Evolutionary conservation across 2,113 vertebrate genomes (phyloP).

Genomic region (Clarias batrachus): DNA sequence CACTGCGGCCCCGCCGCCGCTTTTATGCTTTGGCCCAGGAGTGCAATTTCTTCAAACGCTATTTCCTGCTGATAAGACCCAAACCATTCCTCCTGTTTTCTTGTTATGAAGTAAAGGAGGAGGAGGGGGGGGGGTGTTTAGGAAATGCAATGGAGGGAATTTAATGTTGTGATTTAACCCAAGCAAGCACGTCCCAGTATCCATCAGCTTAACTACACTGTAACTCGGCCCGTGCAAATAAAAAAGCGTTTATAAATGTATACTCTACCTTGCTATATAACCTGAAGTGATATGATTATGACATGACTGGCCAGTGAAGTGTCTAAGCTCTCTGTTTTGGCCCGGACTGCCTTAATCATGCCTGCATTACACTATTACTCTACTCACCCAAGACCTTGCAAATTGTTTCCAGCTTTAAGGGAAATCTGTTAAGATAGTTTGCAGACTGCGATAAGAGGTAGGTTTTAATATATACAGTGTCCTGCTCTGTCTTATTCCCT

Average conservation of each 20-base stretch:
- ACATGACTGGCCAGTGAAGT: conserved; percentile 45
- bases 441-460: conserved; percentile 48
- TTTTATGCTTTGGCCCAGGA: conserved; percentile 73
- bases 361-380: conserved; percentile 63
- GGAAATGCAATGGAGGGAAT: background rate
- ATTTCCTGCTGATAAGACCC: conserved; percentile 78
- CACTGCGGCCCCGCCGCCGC: conserved; percentile 63
- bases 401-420: conserved; percentile 73
- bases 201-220: background rate
- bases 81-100: conserved; percentile 65
- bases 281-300: background rate
- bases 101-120: conserved; percentile 54
- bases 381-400: conserved; percentile 68
- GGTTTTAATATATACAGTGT: conserved; percentile 47
- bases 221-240: background rate
- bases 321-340: conserved; percentile 49
- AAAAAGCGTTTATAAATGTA: background rate
- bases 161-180: conserved; percentile 15
- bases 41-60: conserved; percentile 73
- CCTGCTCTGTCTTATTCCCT: conserved; percentile 2
- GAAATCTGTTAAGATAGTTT: conserved; percentile 68
- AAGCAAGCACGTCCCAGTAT: background rate
- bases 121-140: conserved; percentile 40
- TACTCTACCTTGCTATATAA: background rate
- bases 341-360: conserved; percentile 67